Percentiles rank a stretch among this genome's conserved stretches.
Evolutionary conservation across 2,888 invertebrate species (phyloP).

Genomic region (Lasioglossum calceatum): DNA sequence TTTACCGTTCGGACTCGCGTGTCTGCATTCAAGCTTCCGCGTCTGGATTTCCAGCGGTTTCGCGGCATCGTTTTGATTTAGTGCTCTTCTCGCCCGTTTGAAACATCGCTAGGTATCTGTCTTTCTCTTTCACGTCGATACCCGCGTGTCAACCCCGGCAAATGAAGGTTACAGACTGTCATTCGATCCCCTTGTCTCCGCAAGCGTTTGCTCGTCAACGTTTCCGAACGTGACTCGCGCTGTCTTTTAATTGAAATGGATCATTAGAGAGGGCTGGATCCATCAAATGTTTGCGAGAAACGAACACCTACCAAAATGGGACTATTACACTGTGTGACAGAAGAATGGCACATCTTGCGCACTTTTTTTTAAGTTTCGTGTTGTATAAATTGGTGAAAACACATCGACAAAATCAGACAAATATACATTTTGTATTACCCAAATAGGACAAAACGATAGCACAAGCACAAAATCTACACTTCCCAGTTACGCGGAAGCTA

Average conservation of each 20-base stretch:
- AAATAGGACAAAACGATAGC: no score
- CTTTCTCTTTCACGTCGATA: conserved; percentile 50
- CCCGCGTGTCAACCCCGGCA: conserved; percentile 18
- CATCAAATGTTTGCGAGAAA: neutral
- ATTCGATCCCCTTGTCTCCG: conserved; percentile 2
- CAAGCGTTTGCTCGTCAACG: neutral
- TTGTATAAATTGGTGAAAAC: no score
- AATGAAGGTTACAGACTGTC: conserved; percentile 28
- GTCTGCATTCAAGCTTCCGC: conserved; percentile 69
- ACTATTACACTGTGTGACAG: no score
- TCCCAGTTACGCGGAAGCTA: no score
- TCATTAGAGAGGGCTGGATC: neutral
- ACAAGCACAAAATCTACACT: no score
- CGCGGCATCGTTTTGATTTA: conserved; percentile 73
- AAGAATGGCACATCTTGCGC: no score
- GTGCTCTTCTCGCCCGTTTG: conserved; percentile 53
- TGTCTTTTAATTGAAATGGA: conserved; percentile 4
- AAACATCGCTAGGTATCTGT: conserved; percentile 67
- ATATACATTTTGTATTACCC: no score
- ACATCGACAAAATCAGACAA: no score
- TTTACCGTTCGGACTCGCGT: conserved; percentile 70
- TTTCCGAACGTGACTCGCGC: no score
- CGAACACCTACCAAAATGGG: neutral
- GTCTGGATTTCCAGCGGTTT: conserved; percentile 73
- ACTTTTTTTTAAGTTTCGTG: no score